Conservation (phyloP, 2,113 vertebrate species). For the Neolamprologus fasciatus region DNA sequence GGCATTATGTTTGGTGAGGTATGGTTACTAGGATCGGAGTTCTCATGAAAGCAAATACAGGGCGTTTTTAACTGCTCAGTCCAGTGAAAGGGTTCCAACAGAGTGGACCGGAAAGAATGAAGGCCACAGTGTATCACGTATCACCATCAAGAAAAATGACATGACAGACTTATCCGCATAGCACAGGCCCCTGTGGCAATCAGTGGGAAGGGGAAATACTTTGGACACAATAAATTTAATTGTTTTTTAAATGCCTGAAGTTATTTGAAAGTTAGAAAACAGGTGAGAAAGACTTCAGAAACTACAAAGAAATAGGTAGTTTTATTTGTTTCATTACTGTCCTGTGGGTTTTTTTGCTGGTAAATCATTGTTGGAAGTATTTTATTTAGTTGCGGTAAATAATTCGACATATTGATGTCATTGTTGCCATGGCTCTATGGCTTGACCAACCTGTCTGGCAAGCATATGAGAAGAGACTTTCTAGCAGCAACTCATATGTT, state of each 20-base stretch:
- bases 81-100: slow-evolving; percentile 42
- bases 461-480: slow-evolving; percentile 32
- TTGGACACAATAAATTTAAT: not conserved
- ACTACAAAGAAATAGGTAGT: not conserved
- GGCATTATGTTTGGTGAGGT: not conserved
- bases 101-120: slow-evolving; percentile 25
- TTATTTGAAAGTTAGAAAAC: not conserved
- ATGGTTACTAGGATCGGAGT: slow-evolving; percentile 26
- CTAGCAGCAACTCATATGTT: slow-evolving; percentile 54
- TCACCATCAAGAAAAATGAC: slow-evolving; percentile 27
- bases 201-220: not conserved
- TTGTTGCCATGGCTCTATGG: slow-evolving; percentile 19
- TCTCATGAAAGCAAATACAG: slow-evolving; percentile 68
- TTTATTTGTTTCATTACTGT: not conserved
- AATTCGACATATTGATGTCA: slow-evolving; percentile 5
- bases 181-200: not conserved
- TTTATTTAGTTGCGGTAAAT: slow-evolving; percentile 1
- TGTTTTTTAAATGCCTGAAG: not conserved
- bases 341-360: not conserved
- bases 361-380: slow-evolving; percentile 20
- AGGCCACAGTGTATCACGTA: slow-evolving; percentile 38
- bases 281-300: not conserved
- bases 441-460: slow-evolving; percentile 59
- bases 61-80: slow-evolving; percentile 45
- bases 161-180: not conserved